phyloP scores from a whole-genome alignment of 1,140 invertebrate genomes.

The Sitobion miscanthi region DNA sequence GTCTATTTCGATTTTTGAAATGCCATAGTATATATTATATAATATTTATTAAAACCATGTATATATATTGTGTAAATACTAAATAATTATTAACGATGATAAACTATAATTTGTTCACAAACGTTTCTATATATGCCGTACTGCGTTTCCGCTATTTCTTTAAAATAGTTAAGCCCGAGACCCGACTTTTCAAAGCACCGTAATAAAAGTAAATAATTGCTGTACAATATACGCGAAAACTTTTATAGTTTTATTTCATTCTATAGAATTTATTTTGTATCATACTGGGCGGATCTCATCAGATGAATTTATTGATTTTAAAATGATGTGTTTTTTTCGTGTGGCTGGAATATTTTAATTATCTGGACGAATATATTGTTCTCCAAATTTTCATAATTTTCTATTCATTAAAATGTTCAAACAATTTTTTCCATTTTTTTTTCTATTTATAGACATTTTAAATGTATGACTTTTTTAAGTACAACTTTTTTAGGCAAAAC shows the following conservation, averaged over 20 bases:
- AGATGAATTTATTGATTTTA: no score
- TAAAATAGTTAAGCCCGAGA: not conserved
- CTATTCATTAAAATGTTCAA: no score
- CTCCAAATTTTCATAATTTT: no score
- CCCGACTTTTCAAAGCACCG: not conserved
- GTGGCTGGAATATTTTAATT: no score
- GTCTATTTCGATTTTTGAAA: not conserved
- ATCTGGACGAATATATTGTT: no score
- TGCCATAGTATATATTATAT: not conserved
- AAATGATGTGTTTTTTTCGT: no score
- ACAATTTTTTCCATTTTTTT: no score
- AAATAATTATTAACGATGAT: slow-evolving; percentile 3
- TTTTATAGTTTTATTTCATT: not conserved
- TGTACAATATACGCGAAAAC: not conserved
- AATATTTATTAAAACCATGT: not conserved
- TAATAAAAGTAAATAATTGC: not conserved
- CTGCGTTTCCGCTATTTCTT: not conserved
- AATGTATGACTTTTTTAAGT: no score
- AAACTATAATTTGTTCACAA: not conserved
- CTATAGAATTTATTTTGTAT: not conserved
- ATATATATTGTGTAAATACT: not conserved
- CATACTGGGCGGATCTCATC: no score
- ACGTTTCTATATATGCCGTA: not conserved
- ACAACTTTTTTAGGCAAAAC: no score
- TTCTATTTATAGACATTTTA: no score